These are phyloP conservation scores for Hirtodrosophila confusa DNA, from an alignment of 2,888 invertebrate genomes.

Conservation along the genomic window DNA sequence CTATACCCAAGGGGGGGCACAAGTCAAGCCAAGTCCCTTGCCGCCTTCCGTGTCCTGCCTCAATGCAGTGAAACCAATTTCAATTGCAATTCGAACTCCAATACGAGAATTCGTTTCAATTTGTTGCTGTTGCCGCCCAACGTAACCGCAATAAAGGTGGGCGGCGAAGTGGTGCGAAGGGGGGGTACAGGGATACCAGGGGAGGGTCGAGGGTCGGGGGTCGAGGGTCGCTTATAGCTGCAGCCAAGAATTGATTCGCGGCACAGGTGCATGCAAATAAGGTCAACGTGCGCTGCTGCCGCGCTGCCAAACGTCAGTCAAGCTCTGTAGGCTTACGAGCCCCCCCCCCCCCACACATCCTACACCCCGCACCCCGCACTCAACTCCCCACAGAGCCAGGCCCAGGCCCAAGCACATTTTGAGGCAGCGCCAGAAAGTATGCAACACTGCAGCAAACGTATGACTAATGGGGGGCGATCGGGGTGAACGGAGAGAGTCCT, in stretches of 20 bases:
- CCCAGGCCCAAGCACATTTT: slow-evolving; percentile 5
- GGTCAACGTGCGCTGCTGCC: slow-evolving; percentile 74
- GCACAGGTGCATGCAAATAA: slow-evolving; percentile 71
- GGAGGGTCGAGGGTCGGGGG: no score
- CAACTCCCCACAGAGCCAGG: not conserved
- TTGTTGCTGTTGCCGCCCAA: slow-evolving; percentile 70
- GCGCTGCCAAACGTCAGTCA: slow-evolving; percentile 60
- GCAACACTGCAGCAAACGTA: slow-evolving; percentile 57
- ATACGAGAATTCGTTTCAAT: slow-evolving; percentile 79
- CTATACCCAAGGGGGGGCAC: not conserved
- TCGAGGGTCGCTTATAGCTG: slow-evolving; percentile 1
- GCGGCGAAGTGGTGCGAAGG: slow-evolving; percentile 3
- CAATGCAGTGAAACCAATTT: slow-evolving; percentile 70
- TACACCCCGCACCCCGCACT: no score
- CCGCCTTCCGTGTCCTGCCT: not conserved
- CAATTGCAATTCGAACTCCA: slow-evolving; percentile 80
- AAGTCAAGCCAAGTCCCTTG: not conserved
- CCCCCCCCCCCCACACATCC: not conserved
- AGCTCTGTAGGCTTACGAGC: slow-evolving; percentile 30
- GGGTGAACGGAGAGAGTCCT: not conserved
- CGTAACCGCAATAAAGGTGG: slow-evolving; percentile 63
- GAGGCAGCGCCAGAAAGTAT: slow-evolving; percentile 57
- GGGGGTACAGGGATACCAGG: not conserved
- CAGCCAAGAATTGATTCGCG: slow-evolving; percentile 77
- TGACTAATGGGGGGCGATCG: slow-evolving; percentile 33